phyloP scores from a whole-genome alignment of 1,140 invertebrate genomes.

The Ptiloglossa arizonensis region DNA sequence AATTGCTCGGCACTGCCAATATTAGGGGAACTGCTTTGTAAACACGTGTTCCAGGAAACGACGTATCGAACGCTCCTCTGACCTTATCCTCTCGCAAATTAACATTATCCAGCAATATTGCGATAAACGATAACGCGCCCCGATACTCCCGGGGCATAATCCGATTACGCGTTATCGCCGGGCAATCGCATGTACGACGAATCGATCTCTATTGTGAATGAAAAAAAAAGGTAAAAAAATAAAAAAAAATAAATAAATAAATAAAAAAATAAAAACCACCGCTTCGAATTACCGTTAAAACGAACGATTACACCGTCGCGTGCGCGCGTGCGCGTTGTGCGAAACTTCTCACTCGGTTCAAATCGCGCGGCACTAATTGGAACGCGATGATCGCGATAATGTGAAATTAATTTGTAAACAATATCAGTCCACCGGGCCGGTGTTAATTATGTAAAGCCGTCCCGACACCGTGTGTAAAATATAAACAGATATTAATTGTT shows the following conservation, averaged over 20 bases:
- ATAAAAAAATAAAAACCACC: neutral
- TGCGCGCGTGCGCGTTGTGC: too few species aligned
- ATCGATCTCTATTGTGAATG: constrained; percentile 23
- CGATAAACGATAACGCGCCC: constrained; percentile 13
- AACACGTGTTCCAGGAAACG: constrained; percentile 7
- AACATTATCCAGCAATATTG: constrained; percentile 12
- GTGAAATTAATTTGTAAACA: constrained; percentile 29
- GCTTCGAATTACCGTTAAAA: constrained; percentile 20
- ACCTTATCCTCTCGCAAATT: too few species aligned
- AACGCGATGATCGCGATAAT: neutral
- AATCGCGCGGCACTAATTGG: constrained; percentile 26
- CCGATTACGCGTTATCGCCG: constrained; percentile 34
- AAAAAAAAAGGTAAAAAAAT: too few species aligned
- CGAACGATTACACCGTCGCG: too few species aligned
- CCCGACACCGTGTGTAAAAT: neutral
- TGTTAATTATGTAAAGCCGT: constrained; percentile 34
- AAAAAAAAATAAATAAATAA: too few species aligned
- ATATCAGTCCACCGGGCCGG: neutral
- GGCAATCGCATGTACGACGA: constrained; percentile 27
- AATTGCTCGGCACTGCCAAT: neutral
- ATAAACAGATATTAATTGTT: neutral
- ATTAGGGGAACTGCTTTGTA: neutral
- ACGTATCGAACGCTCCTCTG: too few species aligned
- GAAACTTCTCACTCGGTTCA: neutral
- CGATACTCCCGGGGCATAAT: constrained; percentile 12